phyloP scores from a whole-genome alignment of 2,113 vertebrate genomes.

The Stigmatopora argus region DNA sequence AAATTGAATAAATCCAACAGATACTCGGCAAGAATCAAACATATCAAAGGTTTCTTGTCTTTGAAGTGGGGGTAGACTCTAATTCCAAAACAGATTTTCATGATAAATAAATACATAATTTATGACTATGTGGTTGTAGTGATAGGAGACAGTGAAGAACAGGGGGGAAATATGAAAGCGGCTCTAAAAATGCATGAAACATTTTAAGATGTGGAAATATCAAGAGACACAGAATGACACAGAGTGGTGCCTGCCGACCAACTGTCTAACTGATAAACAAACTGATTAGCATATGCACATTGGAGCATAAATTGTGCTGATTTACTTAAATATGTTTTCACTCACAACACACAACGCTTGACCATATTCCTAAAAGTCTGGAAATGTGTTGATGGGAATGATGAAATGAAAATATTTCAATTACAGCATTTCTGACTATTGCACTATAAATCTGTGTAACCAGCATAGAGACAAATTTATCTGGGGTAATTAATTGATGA shows the following conservation, averaged over 20 bases:
- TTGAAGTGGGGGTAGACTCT: constrained; percentile 76
- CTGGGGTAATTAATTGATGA: constrained; percentile 53
- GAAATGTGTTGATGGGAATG: constrained; percentile 60
- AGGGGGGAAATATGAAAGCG: constrained; percentile 58
- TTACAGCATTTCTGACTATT: constrained; percentile 68
- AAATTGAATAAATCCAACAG: constrained; percentile 76
- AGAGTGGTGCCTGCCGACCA: constrained; percentile 56
- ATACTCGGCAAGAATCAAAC: constrained; percentile 73
- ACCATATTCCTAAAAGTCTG: constrained; percentile 55
- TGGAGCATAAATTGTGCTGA: constrained; percentile 67
- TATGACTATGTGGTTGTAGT: constrained; percentile 65
- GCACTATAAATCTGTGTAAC: constrained; percentile 53
- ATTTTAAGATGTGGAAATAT: constrained; percentile 71
- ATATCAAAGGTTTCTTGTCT: constrained; percentile 79
- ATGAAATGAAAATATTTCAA: constrained; percentile 67
- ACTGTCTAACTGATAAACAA: constrained; percentile 62
- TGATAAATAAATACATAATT: constrained; percentile 82
- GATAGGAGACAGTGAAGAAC: constrained; percentile 51
- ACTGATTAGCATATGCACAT: constrained; percentile 64
- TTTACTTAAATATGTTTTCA: constrained; percentile 69
- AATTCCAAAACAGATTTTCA: constrained; percentile 80
- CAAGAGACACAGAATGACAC: constrained; percentile 69
- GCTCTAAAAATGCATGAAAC: constrained; percentile 73
- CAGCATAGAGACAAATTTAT: constrained; percentile 52
- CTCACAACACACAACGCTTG: constrained; percentile 59